Base-by-base conservation (phyloP, 1,140 invertebrate species). In the Paracyclopina nana region DNA sequence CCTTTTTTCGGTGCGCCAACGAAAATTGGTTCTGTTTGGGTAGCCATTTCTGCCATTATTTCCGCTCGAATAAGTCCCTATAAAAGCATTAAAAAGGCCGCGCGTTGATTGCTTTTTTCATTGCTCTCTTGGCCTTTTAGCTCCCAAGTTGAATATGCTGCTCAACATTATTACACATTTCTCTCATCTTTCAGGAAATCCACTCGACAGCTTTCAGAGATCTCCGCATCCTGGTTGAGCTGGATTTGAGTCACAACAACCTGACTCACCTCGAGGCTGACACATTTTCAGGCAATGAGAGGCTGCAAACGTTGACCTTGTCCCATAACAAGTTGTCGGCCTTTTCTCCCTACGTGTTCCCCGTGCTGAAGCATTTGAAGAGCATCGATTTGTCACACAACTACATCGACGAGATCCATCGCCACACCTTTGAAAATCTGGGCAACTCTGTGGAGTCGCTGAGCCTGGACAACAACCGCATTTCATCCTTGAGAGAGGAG, bases 171-270 rank as follows among this genome's bases (percentile, higher is more conserved):
- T n/a, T n/a, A n/a, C n/a, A n/a, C n/a, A n/a, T 45, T 45, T 27
- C n/a, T 12, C 14, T 14, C 43, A 18, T 24, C 14, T 48, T 48
- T 30, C 68, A 74, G 50, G 73, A 77, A 38, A 72, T 88, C 51
- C 76, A 87, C 62, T 67, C 72, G 34, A 77, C 83, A 55, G 80
- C 82, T 6, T 87, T 90, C 63, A 72, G 76, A 57, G 80, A 85
- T 56, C 71, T 90, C 56, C 79, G 76, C 54, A 88, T 88, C 54
- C 65, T 90, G n/a, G 73, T 90, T 6, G 85, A 88, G 67, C 74
- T 90, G 34, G 80, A 84, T 63, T 61, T 84, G 44, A 78, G 78
- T 25, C 71, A 79, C 57, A 84, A 84, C 62, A 68, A 72, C 44
- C 69, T 84, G 40, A 66, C 63, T 27, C 65, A 60, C 53, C 60